phyloP scores from a whole-genome alignment of 2,888 invertebrate genomes.

The Lordiphosa fenestrarum region DNA sequence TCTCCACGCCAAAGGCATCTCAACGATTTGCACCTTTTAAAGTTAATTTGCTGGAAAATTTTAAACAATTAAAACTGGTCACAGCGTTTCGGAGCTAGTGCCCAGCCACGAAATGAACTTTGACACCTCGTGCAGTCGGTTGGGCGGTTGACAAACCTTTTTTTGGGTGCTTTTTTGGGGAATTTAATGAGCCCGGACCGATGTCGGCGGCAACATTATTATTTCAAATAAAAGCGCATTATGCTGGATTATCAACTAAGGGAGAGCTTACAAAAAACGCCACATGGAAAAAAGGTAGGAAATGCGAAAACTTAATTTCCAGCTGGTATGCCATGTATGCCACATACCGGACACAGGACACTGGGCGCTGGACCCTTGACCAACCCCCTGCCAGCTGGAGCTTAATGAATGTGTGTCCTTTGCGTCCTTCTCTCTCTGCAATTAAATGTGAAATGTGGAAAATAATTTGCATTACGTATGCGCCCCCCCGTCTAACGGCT shows the following conservation, averaged over 20 bases:
- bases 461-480: constrained; percentile 73
- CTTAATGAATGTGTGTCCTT: constrained; percentile 65
- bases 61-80: constrained; percentile 71
- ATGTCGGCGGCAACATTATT: constrained; percentile 75
- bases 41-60: constrained; percentile 80
- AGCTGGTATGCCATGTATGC: constrained; percentile 60
- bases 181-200: constrained; percentile 71
- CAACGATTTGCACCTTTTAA: constrained; percentile 62
- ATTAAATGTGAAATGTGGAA: constrained; percentile 73
- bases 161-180: constrained; percentile 13
- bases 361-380: constrained; percentile 35
- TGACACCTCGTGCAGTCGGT: constrained; percentile 79
- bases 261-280: background rate
- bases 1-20: constrained; percentile 35
- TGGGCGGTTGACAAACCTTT: constrained; percentile 76
- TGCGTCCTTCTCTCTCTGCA: constrained; percentile 42
- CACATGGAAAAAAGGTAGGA: constrained; percentile 57
- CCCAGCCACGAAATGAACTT: constrained; percentile 70
- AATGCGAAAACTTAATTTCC: constrained; percentile 74
- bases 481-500: constrained; percentile 64
- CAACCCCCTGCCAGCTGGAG: constrained; percentile 20
- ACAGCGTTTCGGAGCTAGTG: too few species aligned
- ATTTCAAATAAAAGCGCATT: constrained; percentile 78
- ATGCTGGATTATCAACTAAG: constrained; percentile 75
- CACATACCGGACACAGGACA: constrained; percentile 38